Evolutionary conservation across 2,797 vertebrate genomes (phyloP).

Genomic region (Chrosomus eos): DNA sequence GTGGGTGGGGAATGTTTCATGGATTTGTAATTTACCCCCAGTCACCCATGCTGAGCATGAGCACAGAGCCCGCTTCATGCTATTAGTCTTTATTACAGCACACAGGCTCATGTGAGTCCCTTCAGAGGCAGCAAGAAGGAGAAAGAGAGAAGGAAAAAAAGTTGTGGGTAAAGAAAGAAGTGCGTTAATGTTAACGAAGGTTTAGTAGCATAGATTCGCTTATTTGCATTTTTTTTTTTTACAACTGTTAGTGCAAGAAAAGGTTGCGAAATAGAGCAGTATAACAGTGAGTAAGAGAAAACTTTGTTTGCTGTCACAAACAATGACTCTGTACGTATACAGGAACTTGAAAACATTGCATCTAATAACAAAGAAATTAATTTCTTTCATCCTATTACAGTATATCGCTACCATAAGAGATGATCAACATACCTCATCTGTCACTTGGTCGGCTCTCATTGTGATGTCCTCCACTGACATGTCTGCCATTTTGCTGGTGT

Average conservation of each 20-base stretch:
- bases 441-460: constrained; percentile 88
- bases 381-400: not conserved
- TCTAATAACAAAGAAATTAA: not conserved
- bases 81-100: constrained; percentile 53
- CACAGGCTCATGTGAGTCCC: constrained; percentile 54
- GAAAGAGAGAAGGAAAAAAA: constrained; percentile 42
- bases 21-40: constrained; percentile 58
- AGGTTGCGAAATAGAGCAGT: not conserved
- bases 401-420: not conserved
- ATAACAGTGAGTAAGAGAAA: not conserved
- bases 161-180: constrained; percentile 27
- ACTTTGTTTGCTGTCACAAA: not conserved
- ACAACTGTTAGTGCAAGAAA: not conserved
- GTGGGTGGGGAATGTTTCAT: not conserved
- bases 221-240: not conserved
- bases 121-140: constrained; percentile 42
- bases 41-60: constrained; percentile 40
- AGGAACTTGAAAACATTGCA: not conserved
- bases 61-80: constrained; percentile 43
- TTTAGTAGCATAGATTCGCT: not conserved
- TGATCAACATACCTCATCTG: constrained; percentile 87
- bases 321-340: not conserved
- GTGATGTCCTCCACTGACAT: constrained; percentile 89
- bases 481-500: constrained; percentile 86
- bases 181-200: not conserved